Evolutionary conservation across 2,888 invertebrate genomes (phyloP), one percentile per base, ranked within the genome.

Genomic region (Peribatodes rhomboidaria): DNA sequence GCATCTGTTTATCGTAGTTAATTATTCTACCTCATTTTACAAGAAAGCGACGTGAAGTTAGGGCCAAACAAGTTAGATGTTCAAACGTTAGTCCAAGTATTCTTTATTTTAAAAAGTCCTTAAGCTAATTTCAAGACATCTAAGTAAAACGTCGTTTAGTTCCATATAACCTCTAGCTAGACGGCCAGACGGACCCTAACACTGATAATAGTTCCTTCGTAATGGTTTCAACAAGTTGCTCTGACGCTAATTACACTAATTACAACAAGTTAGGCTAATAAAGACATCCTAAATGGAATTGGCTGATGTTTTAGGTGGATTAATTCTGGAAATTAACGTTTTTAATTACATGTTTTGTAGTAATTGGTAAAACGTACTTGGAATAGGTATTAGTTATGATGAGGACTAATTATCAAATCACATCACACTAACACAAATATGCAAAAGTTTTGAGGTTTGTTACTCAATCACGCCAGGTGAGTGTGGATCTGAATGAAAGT

Each of bases 191-290:
- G 18, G 50, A 6, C 33, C 33, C 49, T 16, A 35, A 13, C 16
- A 33, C 13, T 18, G 35, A 50, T 35, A 50, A 50, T 50, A 50
- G 50, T 50, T 20, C 7, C 50, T 20, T n/a, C 13, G 35, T 37
- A 37, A 50, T 50, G 31, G 42, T 56, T 42, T 57, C 46, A 54
- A 56, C 50, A 63, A 64, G 55, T 62, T 49, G 55, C 37, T 50
- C 52, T 61, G 64, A 64, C 67, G 73, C 76, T 80, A 74, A 80
- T 81, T 79, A 77, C 66, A 67, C 67, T 79, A 81, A 82, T 81
- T 80, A 80, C 71, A 56, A 62, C 65, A 78, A 73, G 76, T 80
- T 81, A 74, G 66, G 67, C 73, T 75, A 72, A 79, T 77, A 72
- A 70, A 68, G 56, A 56, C 69, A 60, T 67, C 60, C 52, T 70